Evolutionary conservation across 2,888 invertebrate genomes (phyloP), one percentile per base, ranked within the genome.

Genomic region (Hydrotaea cyrtoneurina): DNA sequence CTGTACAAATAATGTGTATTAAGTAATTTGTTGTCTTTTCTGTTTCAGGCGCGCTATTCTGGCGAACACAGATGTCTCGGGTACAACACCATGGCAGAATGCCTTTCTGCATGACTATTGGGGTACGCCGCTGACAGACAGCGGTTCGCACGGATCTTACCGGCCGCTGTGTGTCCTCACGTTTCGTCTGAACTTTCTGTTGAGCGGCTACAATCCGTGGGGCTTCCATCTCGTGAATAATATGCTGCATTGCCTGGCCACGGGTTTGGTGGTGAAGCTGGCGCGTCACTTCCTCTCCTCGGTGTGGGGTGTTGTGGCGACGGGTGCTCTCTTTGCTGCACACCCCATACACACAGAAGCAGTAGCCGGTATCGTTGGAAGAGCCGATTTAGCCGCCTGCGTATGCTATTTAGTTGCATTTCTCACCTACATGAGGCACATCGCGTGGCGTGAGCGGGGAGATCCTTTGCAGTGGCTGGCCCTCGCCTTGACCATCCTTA

Each of bases 281-380:
- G 96, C 97, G 1, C 94, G 95, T 79, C 94, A 95, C 82, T 93
- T 96, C 71, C 93, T 96, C 86, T 95, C 96, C 76, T 93, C 93
- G 80, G 93, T 94, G 88, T 94, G 96, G 88, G 96, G 96, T 46
- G 94, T 96, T 72, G 94, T 95, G 74, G 94, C 96, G 39, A 94
- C 98, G 0, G 97, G 97, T 0, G 93, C 98, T 10, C 94, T 98
- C 55, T 99, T 99, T 92, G 98, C 99, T 43, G 95, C 96, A 1
- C 99, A 99, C 93, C 99, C 99, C 15, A 96, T 99, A 88, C 99
- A 99, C 93, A 97, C 98, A 3, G 99, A 99, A 93, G 98, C 99
- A 0, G 98, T 99, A 43, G 97, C 98, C 0, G 98, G 98, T 26
- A 95, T 98, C 72, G 99, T 99, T 15, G 99, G 99, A 1, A 94